Percentiles rank a stretch among this genome's conserved stretches.
These are phyloP conservation scores for Scelioninae gen. 1 DNA, from an alignment of 2,888 invertebrate species.

Conservation along the genomic window DNA sequence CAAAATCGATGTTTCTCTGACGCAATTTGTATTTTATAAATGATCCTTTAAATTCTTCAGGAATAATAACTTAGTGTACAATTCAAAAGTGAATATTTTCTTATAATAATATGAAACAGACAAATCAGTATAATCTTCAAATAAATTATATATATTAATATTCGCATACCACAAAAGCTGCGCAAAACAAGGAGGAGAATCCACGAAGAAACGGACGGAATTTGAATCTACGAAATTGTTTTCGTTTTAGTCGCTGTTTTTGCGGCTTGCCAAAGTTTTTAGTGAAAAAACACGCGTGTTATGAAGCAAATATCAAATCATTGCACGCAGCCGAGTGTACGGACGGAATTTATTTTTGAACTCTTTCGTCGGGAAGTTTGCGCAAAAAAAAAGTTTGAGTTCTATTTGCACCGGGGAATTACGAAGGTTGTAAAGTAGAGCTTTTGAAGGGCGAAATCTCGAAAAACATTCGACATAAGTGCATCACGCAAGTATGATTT, in stretches of 20 bases:
- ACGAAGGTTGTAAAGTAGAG: conserved; percentile 19
- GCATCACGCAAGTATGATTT: conserved; percentile 16
- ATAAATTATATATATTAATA: neutral
- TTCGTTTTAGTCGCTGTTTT: conserved; percentile 10
- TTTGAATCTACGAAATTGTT: conserved; percentile 9
- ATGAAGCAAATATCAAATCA: conserved; percentile 49
- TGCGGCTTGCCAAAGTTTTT: conserved; percentile 5
- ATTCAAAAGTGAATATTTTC: no score
- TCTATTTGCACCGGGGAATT: conserved; percentile 8
- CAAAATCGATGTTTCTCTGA: no score
- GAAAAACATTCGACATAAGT: conserved; percentile 2
- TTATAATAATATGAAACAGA: no score
- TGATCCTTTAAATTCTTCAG: no score
- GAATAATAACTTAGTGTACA: no score
- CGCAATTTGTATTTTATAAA: no score
- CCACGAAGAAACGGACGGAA: neutral
- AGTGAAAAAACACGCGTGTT: conserved; percentile 8
- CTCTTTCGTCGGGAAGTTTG: conserved; percentile 32
- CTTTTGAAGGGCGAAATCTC: conserved; percentile 8
- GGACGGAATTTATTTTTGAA: conserved; percentile 40
- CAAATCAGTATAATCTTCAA: no score
- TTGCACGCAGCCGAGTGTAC: conserved; percentile 10
- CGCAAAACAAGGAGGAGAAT: neutral
- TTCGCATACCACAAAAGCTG: neutral
- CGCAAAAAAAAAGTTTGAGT: no score